These are phyloP conservation scores for Phylloscopus whistleri DNA, from an alignment of 2,113 vertebrate genomes.

Conservation along the genomic window DNA sequence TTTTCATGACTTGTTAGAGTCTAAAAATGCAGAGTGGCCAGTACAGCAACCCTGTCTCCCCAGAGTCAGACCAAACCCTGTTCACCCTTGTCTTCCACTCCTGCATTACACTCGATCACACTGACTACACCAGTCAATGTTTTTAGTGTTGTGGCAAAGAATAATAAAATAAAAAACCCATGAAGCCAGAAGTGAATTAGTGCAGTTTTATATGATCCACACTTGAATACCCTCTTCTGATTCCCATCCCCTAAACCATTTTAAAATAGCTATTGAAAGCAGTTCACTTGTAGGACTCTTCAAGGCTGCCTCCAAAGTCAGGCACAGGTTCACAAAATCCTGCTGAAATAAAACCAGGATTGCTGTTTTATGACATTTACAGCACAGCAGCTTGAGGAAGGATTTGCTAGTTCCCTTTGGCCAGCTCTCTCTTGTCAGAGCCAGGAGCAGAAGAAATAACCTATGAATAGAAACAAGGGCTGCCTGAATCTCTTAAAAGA, in stretches of 20 bases:
- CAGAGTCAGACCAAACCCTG: neutral
- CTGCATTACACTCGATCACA: neutral
- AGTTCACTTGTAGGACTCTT: neutral
- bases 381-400: slow-evolving; percentile 23
- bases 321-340: slow-evolving; percentile 12
- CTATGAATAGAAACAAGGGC: neutral
- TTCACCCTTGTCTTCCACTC: neutral
- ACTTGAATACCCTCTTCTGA: neutral
- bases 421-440: slow-evolving; percentile 18
- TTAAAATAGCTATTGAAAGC: neutral
- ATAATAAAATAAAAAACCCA: neutral
- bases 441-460: slow-evolving; percentile 23
- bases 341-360: slow-evolving; percentile 24
- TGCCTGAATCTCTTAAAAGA: neutral
- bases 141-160: neutral
- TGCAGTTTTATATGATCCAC: neutral
- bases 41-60: neutral
- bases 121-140: neutral
- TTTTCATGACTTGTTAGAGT: neutral
- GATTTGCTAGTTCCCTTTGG: slow-evolving; percentile 23
- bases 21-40: neutral
- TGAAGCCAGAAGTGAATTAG: neutral
- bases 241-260: neutral
- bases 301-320: neutral
- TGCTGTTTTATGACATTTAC: slow-evolving; percentile 46